Conservation (phyloP, 2,888 invertebrate genomes). For the Dioctria linearis region DNA sequence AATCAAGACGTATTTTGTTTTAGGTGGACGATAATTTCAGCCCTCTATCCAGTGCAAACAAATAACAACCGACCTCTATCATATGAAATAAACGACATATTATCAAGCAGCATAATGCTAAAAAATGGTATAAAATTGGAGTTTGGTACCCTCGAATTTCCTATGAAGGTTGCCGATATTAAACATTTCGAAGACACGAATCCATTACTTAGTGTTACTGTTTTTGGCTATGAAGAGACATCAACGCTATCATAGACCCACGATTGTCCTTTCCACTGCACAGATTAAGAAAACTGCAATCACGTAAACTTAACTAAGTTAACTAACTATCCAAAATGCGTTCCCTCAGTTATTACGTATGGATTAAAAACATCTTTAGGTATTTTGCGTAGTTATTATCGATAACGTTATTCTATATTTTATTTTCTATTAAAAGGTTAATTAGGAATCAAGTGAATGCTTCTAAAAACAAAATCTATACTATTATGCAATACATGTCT, state of each 20-base stretch:
- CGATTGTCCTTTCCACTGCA: constrained; percentile 4
- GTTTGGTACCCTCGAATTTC: constrained; percentile 60
- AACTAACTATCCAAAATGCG: too few relatives aligned
- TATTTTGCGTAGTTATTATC: not conserved
- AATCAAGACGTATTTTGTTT: constrained; percentile 61
- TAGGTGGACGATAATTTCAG: constrained; percentile 60
- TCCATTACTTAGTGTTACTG: constrained; percentile 57
- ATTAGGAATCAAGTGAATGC: too few relatives aligned
- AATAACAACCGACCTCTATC: constrained; percentile 15
- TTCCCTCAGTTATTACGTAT: too few relatives aligned
- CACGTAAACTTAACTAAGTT: constrained; percentile 34
- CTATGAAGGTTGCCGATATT: constrained; percentile 59
- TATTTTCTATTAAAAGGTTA: too few relatives aligned
- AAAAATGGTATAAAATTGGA: constrained; percentile 54
- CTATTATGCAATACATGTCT: too few relatives aligned
- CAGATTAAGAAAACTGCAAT: not conserved
- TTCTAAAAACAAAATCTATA: too few relatives aligned
- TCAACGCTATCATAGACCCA: too few relatives aligned
- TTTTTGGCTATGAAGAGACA: constrained; percentile 31
- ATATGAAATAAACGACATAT: constrained; percentile 54
- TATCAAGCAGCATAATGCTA: constrained; percentile 56
- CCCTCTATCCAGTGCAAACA: constrained; percentile 50
- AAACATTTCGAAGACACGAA: constrained; percentile 60
- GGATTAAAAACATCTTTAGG: constrained; percentile 30
- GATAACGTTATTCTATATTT: too few relatives aligned